Evolutionary conservation across 2,797 vertebrate species (phyloP).

Genomic region (Amazona ochrocephala): DNA sequence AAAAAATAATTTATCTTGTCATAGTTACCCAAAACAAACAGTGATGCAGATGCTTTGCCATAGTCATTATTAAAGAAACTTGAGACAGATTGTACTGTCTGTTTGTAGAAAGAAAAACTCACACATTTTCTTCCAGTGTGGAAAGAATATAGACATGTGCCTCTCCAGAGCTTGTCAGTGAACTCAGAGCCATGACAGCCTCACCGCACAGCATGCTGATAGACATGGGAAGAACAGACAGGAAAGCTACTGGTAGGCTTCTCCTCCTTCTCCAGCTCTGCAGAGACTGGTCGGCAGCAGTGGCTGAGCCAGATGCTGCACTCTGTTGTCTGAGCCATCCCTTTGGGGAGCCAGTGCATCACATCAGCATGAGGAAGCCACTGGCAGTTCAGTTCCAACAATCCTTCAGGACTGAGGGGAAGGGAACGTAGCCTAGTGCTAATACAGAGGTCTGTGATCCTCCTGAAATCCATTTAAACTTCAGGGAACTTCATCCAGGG

Average conservation of each 20-base stretch:
- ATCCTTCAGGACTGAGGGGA: neutral
- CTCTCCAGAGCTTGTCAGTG: neutral
- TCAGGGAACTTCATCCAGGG: neutral
- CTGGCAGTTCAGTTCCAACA: neutral
- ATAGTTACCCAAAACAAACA: neutral
- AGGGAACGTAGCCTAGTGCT: neutral
- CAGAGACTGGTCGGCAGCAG: neutral
- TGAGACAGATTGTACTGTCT: neutral
- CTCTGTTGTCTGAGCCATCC: neutral
- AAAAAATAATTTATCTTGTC: neutral
- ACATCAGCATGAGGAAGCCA: rapidly evolving
- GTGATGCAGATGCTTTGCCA: neutral
- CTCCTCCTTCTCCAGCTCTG: neutral
- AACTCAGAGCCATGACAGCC: neutral
- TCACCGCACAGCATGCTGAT: neutral
- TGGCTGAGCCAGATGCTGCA: neutral
- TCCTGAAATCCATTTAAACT: neutral
- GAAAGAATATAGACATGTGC: neutral
- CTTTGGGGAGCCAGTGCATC: neutral
- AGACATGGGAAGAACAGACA: neutral
- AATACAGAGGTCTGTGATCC: neutral
- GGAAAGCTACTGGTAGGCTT: neutral
- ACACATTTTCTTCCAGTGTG: neutral
- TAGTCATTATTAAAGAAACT: neutral
- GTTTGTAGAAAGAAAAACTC: neutral